A percentile compares a stretch with the other conserved stretches of the same genome.
Evolutionary conservation across 2,888 invertebrate species (phyloP).

Genomic region (Lomographa bimaculata): DNA sequence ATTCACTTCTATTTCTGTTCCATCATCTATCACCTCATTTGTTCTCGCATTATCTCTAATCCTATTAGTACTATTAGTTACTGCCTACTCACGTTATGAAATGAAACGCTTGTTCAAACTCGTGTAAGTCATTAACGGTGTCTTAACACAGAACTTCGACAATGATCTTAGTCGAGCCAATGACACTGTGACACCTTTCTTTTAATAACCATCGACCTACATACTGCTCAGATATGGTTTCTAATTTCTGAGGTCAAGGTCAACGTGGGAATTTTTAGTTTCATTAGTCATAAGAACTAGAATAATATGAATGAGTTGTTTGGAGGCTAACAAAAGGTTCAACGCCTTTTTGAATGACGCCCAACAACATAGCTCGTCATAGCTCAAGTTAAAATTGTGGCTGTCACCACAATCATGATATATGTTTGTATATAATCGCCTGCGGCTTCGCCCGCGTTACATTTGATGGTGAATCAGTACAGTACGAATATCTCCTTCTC

Average conservation of each 20-base stretch:
- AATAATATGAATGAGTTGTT: too few relatives aligned
- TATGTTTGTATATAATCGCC: too few relatives aligned
- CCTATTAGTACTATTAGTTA: slow-evolving; percentile 11
- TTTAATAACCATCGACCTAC: slow-evolving; percentile 17
- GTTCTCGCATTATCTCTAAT: slow-evolving; percentile 8
- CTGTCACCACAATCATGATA: too few relatives aligned
- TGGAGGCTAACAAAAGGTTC: background rate
- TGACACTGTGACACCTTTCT: slow-evolving; percentile 26
- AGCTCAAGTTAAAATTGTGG: too few relatives aligned
- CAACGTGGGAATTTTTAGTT: slow-evolving; percentile 14
- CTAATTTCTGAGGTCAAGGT: slow-evolving; percentile 33
- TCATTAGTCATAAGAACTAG: background rate
- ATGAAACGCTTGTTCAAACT: slow-evolving; percentile 13
- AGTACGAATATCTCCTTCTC: too few relatives aligned
- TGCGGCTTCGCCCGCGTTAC: too few relatives aligned
- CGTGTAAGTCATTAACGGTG: slow-evolving; percentile 21
- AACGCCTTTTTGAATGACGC: too few relatives aligned
- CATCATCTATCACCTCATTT: slow-evolving; percentile 19
- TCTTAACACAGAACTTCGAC: slow-evolving; percentile 20
- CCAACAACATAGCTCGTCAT: too few relatives aligned
- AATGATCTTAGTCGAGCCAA: slow-evolving; percentile 11
- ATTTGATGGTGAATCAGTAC: too few relatives aligned
- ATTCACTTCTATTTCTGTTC: slow-evolving; percentile 8
- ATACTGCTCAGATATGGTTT: slow-evolving; percentile 28
- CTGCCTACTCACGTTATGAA: slow-evolving; percentile 20